phyloP scores from a whole-genome alignment of 2,888 invertebrate genomes.

The Eurois occulta region DNA sequence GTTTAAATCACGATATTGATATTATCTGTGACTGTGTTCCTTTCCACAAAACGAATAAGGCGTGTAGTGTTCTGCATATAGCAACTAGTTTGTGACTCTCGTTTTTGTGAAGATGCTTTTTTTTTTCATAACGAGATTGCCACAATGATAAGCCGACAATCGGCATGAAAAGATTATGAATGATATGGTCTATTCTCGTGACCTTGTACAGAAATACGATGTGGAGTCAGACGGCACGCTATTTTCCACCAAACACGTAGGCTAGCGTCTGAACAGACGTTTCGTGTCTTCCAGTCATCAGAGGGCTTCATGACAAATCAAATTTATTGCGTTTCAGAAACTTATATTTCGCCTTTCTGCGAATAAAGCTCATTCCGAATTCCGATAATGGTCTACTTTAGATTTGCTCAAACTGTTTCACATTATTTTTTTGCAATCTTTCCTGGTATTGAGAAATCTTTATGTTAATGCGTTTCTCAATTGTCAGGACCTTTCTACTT shows the following conservation, averaged over 20 bases:
- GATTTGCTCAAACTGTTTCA: conserved; percentile 26
- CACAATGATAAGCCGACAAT: conserved; percentile 19
- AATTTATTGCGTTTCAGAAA: conserved; percentile 63
- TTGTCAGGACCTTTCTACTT: conserved; percentile 45
- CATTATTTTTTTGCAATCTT: conserved; percentile 26
- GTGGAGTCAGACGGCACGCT: conserved; percentile 61
- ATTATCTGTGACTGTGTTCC: conserved; percentile 57
- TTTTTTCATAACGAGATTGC: conserved; percentile 39
- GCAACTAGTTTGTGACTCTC: conserved; percentile 29
- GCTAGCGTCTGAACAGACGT: conserved; percentile 66
- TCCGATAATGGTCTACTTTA: conserved; percentile 44
- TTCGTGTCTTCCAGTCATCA: conserved; percentile 77
- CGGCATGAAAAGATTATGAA: conserved; percentile 42
- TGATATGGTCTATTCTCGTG: conserved; percentile 52
- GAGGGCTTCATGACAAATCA: conserved; percentile 71
- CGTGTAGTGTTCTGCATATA: conserved; percentile 44
- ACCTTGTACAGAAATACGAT: conserved; percentile 70
- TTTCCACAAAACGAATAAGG: conserved; percentile 53
- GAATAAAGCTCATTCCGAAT: conserved; percentile 47
- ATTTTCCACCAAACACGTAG: conserved; percentile 64
- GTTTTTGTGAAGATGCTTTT: conserved; percentile 24
- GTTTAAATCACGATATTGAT: conserved; percentile 70
- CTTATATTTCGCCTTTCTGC: conserved; percentile 50
- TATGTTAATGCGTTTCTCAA: conserved; percentile 31
- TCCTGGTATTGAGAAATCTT: conserved; percentile 41